Conservation (phyloP, 2,888 invertebrate species). For the Rotaria macrura region DNA sequence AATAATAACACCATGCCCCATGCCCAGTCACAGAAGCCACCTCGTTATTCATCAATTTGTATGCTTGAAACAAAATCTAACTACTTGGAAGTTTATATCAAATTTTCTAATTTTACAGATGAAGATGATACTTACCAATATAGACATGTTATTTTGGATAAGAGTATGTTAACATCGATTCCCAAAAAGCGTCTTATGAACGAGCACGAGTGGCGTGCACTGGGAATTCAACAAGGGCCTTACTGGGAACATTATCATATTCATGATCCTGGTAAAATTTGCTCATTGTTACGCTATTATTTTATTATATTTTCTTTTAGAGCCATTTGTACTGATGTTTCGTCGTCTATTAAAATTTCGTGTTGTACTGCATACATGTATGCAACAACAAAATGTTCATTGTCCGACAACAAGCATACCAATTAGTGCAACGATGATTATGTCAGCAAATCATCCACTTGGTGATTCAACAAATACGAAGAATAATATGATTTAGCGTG, state of each 20-base stretch:
- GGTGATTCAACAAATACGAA: not conserved
- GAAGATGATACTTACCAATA: not conserved
- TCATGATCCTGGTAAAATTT: not conserved
- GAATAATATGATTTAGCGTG: not conserved
- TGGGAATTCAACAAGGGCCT: not conserved
- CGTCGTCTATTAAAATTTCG: not conserved
- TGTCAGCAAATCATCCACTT: not conserved
- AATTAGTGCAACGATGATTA: not conserved
- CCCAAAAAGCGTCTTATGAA: not conserved
- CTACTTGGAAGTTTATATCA: not conserved
- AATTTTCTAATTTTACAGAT: not conserved
- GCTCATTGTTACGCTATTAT: not conserved
- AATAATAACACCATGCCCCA: not conserved
- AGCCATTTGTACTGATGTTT: not conserved
- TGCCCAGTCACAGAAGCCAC: not conserved
- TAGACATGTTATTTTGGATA: not conserved
- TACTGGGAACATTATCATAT: constrained; percentile 6
- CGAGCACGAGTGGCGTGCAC: not conserved
- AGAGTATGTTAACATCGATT: not conserved
- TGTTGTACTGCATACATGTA: not conserved
- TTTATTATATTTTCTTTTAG: not conserved
- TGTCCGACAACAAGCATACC: not conserved
- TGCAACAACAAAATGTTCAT: not conserved
- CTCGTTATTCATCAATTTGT: not conserved
- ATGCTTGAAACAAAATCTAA: not conserved